These are phyloP conservation scores for Centrocercus urophasianus DNA, from an alignment of 2,113 vertebrate species.

Conservation along the genomic window DNA sequence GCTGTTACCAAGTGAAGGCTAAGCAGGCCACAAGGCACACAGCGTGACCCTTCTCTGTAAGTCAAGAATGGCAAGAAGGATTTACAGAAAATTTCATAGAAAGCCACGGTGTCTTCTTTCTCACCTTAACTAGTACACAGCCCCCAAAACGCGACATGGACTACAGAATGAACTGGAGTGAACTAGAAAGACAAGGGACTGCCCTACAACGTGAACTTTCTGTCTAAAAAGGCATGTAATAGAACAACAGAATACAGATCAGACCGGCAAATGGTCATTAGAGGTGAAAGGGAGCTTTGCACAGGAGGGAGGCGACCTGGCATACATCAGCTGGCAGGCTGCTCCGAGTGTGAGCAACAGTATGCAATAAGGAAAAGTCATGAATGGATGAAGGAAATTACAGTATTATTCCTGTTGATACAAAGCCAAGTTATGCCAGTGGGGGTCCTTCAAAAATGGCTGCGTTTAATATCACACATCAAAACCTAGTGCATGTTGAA, in stretches of 20 bases:
- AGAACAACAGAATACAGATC: background rate
- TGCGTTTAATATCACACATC: slow-evolving; percentile 53
- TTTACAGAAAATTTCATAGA: background rate
- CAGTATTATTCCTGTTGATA: slow-evolving; percentile 10
- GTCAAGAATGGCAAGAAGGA: background rate
- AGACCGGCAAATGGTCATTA: slow-evolving; percentile 1
- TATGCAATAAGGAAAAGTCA: background rate
- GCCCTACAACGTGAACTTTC: background rate
- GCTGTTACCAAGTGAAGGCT: slow-evolving; percentile 8
- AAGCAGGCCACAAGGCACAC: background rate
- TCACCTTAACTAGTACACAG: background rate
- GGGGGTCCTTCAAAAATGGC: slow-evolving; percentile 22
- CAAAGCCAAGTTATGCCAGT: slow-evolving; percentile 32
- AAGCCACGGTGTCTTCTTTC: background rate
- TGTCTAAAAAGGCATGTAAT: background rate
- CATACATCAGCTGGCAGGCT: background rate
- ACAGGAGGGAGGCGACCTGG: background rate
- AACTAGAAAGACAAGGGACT: background rate
- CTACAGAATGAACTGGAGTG: background rate
- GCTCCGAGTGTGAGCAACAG: background rate
- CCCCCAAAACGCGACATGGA: background rate
- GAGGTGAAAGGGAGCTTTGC: background rate
- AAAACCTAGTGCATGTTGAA: slow-evolving; percentile 42
- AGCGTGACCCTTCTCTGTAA: background rate
- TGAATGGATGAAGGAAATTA: slow-evolving; percentile 36